Evolutionary conservation across 2,888 invertebrate species (phyloP).

Genomic region (Nomada fucata): DNA sequence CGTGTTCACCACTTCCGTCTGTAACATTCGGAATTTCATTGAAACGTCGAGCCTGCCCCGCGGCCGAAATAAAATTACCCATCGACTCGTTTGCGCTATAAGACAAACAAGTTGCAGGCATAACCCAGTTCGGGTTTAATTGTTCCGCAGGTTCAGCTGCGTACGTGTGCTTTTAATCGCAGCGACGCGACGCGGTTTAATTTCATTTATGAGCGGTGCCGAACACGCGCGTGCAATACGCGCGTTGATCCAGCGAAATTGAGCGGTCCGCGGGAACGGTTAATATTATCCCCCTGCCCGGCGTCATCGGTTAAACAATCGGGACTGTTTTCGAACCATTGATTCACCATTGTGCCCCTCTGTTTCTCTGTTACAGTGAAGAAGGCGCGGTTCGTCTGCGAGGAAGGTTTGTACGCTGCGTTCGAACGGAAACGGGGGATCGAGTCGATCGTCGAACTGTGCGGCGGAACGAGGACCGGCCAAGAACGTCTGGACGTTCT

Average conservation of each 20-base stretch:
- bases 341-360: neutral
- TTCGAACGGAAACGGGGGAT: neutral
- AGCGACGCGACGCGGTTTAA: constrained; percentile 30
- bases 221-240: neutral
- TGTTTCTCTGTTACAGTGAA: constrained; percentile 91
- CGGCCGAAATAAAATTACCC: constrained; percentile 23
- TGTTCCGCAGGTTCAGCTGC: constrained; percentile 35
- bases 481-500: constrained; percentile 33
- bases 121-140: constrained; percentile 58
- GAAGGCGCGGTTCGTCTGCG: constrained; percentile 94
- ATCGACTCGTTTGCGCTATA: constrained; percentile 26
- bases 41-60: neutral
- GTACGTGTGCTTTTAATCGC: constrained; percentile 43
- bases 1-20: neutral
- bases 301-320: neutral
- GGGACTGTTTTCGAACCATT: neutral
- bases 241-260: constrained; percentile 41
- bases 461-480: constrained; percentile 16
- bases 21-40: neutral
- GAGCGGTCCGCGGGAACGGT: constrained; percentile 18
- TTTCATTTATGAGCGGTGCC: constrained; percentile 40
- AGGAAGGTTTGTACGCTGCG: constrained; percentile 88
- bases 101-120: constrained; percentile 40
- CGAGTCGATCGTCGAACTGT: neutral
- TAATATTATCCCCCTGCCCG: constrained; percentile 6